These are phyloP conservation scores for Lydus trimaculatus DNA, from an alignment of 2,888 invertebrate species.

Conservation along the genomic window DNA sequence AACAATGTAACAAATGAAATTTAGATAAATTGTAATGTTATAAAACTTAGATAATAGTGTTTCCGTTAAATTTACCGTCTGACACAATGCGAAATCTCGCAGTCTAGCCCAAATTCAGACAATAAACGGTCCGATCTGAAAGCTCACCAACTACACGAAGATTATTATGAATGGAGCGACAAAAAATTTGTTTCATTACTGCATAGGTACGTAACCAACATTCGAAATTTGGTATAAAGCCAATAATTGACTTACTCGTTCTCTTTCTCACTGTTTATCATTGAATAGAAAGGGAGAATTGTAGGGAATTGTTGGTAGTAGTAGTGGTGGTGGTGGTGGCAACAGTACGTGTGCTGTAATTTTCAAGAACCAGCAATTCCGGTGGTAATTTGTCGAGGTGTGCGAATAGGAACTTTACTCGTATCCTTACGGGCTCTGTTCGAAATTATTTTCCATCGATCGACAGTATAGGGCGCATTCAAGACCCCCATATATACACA, in stretches of 20 bases:
- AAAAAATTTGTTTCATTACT: background rate
- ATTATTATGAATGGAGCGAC: background rate
- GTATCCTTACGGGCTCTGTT: constrained; percentile 41
- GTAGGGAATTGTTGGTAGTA: background rate
- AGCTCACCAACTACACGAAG: background rate
- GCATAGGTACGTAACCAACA: background rate
- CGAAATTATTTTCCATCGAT: constrained; percentile 47
- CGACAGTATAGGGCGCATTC: constrained; percentile 23
- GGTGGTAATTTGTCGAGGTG: constrained; percentile 36
- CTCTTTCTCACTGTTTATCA: background rate
- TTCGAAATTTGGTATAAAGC: background rate
- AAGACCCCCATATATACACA: constrained; percentile 23
- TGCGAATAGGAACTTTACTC: constrained; percentile 38
- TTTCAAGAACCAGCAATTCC: constrained; percentile 34
- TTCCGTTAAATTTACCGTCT: background rate
- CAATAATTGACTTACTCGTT: background rate
- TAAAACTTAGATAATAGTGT: background rate
- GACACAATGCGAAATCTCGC: background rate
- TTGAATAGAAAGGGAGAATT: background rate
- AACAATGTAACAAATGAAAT: background rate
- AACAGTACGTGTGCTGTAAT: constrained; percentile 28
- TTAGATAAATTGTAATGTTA: background rate
- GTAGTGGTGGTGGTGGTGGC: background rate
- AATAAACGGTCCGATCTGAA: background rate
- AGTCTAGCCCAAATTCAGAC: background rate